Percentiles rank a stretch among this genome's conserved stretches.
Conservation (phyloP, 2,888 invertebrate species). For the Philereme vetulata region DNA sequence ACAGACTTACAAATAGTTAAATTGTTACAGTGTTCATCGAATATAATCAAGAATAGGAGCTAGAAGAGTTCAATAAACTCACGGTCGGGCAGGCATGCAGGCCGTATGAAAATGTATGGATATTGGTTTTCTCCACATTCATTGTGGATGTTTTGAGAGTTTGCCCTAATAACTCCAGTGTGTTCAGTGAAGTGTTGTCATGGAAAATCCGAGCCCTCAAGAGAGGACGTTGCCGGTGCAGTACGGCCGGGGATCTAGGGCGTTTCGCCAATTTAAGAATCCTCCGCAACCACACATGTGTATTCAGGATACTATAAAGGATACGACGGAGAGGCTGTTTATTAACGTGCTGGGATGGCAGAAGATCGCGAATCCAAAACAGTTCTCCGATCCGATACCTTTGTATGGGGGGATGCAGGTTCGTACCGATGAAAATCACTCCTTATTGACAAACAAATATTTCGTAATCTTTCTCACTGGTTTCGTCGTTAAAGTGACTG, state of each 20-base stretch:
- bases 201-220: constrained; percentile 73
- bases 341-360: constrained; percentile 90
- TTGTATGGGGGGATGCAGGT: constrained; percentile 90
- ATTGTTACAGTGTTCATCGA: constrained; percentile 49
- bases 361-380: constrained; percentile 87
- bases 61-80: constrained; percentile 76
- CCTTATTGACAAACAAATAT: too few species aligned
- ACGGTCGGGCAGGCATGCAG: constrained; percentile 49
- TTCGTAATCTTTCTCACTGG: too few species aligned
- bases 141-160: constrained; percentile 55
- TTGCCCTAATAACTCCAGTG: constrained; percentile 44
- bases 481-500: too few species aligned
- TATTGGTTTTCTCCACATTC: constrained; percentile 53
- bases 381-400: constrained; percentile 87
- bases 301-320: constrained; percentile 85
- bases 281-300: constrained; percentile 91
- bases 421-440: constrained; percentile 25
- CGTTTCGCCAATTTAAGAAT: constrained; percentile 87
- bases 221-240: constrained; percentile 79
- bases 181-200: constrained; percentile 49
- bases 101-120: constrained; percentile 59
- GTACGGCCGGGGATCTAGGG: constrained; percentile 84
- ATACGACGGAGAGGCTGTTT: constrained; percentile 82
- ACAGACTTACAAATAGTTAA: constrained; percentile 43
- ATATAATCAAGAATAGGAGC: constrained; percentile 44